phyloP scores from a whole-genome alignment of 2,797 vertebrate species.

The Enteromius paludinosus region DNA sequence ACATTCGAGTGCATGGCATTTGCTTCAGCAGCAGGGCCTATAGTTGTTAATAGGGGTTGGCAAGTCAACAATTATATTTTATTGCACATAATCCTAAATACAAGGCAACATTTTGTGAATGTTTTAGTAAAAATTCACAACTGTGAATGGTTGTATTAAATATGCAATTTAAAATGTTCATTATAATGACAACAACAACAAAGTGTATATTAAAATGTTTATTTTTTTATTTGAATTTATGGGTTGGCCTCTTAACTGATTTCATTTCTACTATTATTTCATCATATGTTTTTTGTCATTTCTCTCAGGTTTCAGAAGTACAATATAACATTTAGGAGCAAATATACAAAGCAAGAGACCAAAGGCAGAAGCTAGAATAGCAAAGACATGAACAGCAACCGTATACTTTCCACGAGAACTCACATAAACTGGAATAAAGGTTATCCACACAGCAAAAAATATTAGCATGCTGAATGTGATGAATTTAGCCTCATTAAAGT shows the following conservation, averaged over 20 bases:
- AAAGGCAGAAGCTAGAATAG: constrained; percentile 75
- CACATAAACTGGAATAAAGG: constrained; percentile 78
- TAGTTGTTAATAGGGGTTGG: too few species aligned
- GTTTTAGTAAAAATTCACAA: not conserved
- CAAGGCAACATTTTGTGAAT: too few species aligned
- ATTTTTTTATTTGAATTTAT: not conserved
- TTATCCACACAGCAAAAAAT: constrained; percentile 80
- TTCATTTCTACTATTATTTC: constrained; percentile 52
- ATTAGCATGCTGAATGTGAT: constrained; percentile 81
- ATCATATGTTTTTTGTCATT: constrained; percentile 72
- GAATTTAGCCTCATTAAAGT: constrained; percentile 79
- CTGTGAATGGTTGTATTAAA: not conserved
- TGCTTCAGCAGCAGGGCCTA: too few species aligned
- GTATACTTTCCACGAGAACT: constrained; percentile 78
- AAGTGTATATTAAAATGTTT: not conserved
- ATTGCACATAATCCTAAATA: not conserved
- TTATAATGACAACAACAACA: not conserved
- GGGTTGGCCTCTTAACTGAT: not conserved
- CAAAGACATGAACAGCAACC: constrained; percentile 78
- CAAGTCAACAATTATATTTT: not conserved
- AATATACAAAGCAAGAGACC: constrained; percentile 78
- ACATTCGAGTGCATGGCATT: not conserved
- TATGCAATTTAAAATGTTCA: not conserved
- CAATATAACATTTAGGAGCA: constrained; percentile 76
- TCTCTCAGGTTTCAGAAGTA: constrained; percentile 73